phyloP scores from a whole-genome alignment of 1,140 invertebrate genomes.

The Drosophila gunungcola region DNA sequence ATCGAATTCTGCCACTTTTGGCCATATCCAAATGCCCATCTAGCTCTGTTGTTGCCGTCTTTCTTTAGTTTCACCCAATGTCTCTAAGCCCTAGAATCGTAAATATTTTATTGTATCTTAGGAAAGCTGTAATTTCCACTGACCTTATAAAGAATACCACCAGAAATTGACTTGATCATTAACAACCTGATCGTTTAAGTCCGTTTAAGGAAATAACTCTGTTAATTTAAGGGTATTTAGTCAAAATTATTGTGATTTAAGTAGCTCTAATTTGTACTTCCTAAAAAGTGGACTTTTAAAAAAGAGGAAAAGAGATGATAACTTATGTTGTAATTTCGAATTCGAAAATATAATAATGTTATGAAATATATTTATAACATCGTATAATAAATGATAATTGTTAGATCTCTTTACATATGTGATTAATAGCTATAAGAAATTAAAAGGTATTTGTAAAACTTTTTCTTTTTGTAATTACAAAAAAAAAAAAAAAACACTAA shows the following conservation, averaged over 20 bases:
- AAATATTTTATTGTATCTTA: constrained; percentile 6
- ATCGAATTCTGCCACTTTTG: constrained; percentile 43
- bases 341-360: background rate
- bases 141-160: constrained; percentile 16
- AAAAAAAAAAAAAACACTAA: constrained; percentile 1
- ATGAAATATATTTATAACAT: too few species aligned
- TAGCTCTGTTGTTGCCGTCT: constrained; percentile 23
- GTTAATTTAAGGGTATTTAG: constrained; percentile 24
- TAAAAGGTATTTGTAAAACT: background rate
- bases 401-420: too few species aligned
- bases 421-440: background rate
- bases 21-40: constrained; percentile 42
- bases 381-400: too few species aligned
- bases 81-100: constrained; percentile 12
- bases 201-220: constrained; percentile 13
- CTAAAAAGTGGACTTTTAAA: background rate
- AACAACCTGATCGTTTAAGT: constrained; percentile 11
- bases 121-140: constrained; percentile 1
- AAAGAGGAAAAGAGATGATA: too few species aligned
- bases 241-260: constrained; percentile 6
- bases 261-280: background rate
- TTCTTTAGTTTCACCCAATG: constrained; percentile 13
- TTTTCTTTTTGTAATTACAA: constrained; percentile 4
- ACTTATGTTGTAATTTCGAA: too few species aligned
- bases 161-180: constrained; percentile 23